Evolutionary conservation across 2,888 invertebrate species (phyloP), one percentile per base, ranked within the genome.

Genomic region (Lampropteryx suffumata): DNA sequence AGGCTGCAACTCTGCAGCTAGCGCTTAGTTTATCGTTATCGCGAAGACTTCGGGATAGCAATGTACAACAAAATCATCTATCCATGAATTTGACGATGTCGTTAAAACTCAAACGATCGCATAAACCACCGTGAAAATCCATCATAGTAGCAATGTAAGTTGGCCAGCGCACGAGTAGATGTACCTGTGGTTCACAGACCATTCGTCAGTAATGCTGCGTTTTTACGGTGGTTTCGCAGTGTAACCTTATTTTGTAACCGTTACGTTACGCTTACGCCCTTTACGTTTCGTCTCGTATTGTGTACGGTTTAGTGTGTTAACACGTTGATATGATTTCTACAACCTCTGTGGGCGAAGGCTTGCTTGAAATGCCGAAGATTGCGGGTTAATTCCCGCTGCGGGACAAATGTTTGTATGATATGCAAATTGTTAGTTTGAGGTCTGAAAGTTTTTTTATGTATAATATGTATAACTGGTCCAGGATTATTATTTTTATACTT

Each of bases 21-120:
- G n/a, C n/a, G n/a, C n/a, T n/a, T n/a, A n/a, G n/a, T n/a, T n/a
- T n/a, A n/a, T n/a, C n/a, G n/a, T n/a, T n/a, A n/a, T n/a, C n/a
- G n/a, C n/a, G n/a, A n/a, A n/a, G n/a, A n/a, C n/a, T n/a, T n/a
- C n/a, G 10, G 12, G 11, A 32, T 11, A 17, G 12, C 11, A 21
- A 28, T 35, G 43, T 28, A 28, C 11, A 17, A n/a, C n/a, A n/a
- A n/a, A n/a, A n/a, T n/a, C n/a, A n/a, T n/a, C n/a, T n/a, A n/a
- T n/a, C n/a, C n/a, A n/a, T n/a, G n/a, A n/a, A n/a, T n/a, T n/a
- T 17, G 34, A 43, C 27, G 17, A 11, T 44, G 28, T 44, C 27
- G 27, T 43, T 35, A 44, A 43, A 34, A 34, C n/a, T n/a, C 7
- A 11, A 41, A 41, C 41, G 41, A 32, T 32, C 24, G 12, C 21